Evolutionary conservation across 1,140 invertebrate genomes (phyloP), one percentile per base, ranked within the genome.

Genomic region (Drosophila mojavensis): DNA sequence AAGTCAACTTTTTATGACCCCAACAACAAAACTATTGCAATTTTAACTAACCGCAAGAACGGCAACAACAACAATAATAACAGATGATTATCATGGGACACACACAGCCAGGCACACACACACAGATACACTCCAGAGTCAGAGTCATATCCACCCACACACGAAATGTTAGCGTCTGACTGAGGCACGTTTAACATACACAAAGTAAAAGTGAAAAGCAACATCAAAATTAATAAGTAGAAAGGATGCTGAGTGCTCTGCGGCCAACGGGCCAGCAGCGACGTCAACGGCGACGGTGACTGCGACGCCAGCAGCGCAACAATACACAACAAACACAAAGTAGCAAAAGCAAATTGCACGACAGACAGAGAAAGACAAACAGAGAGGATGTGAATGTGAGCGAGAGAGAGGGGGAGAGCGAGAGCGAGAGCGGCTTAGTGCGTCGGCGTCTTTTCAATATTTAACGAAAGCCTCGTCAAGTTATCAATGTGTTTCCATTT

Each of bases 131-230:
- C 20, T 11, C 36, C 33, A 51, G 24, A 41, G 47, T 43, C 70
- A 30, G 47, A 50, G 54, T 26, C 11, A 50, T 11, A 30, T 15
- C 0, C 10, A 50, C n/a, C 20, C 36, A 59, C 56, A 33, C 33
- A 50, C 36, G 36, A 47, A n/a, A 50, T 50, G 56, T 28, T 43
- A 50, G 39, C 48, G 47, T 24, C 33, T 41, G 60, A 70, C 55
- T 54, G 60, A 64, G 54, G 58, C 83, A 88, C 76, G 75, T 82
- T 83, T 73, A 75, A 83, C 83, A 75, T 74, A 79, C 84, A 83
- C 84, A 84, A 89, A 89, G 85, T 90, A 89, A 89, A 89, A 89
- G 84, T 89, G 84, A 89, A 89, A 89, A 89, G 85, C 85, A 89
- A 81, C 85, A 88, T 84, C 74, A 89, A 89, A 88, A 88, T 89